These are phyloP conservation scores for Epinephelus moara DNA, from an alignment of 2,113 vertebrate genomes.

Conservation along the genomic window DNA sequence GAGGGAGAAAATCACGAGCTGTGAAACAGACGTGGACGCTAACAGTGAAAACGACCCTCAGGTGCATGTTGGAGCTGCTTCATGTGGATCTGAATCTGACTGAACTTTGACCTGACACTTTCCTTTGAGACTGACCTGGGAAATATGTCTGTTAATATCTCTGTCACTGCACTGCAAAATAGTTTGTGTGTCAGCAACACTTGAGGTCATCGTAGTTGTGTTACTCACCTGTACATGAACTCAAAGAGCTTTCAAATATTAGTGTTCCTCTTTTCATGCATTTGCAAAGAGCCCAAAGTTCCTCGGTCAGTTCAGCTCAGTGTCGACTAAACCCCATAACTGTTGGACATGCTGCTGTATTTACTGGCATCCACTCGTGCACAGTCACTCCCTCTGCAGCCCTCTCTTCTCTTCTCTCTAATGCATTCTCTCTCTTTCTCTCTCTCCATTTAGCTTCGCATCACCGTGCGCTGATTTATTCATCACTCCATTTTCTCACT, in stretches of 20 bases:
- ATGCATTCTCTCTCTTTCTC: constrained; percentile 19
- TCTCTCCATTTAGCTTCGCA: constrained; percentile 40
- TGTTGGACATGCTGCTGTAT: constrained; percentile 3
- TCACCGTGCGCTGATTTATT: constrained; percentile 66
- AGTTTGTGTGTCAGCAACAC: no score
- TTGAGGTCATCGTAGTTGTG: no score
- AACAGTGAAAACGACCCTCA: no score
- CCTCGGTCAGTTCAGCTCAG: not conserved
- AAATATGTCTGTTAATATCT: no score
- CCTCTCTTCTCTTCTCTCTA: constrained; percentile 12
- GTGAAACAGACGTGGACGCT: not conserved
- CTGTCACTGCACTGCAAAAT: no score
- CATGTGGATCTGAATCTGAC: no score
- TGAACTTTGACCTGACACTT: no score
- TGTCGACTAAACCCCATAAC: not conserved
- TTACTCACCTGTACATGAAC: not conserved
- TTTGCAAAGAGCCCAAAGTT: not conserved
- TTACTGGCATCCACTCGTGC: not conserved
- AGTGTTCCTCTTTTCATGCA: not conserved
- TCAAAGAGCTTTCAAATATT: not conserved
- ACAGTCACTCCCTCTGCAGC: not conserved
- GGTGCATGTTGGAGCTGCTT: no score
- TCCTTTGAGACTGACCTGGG: no score
- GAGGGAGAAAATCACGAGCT: not conserved
- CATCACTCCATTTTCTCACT: constrained; percentile 64